Evolutionary conservation across 1,140 invertebrate species (phyloP).

Genomic region (Trachymyrmex septentrionalis): DNA sequence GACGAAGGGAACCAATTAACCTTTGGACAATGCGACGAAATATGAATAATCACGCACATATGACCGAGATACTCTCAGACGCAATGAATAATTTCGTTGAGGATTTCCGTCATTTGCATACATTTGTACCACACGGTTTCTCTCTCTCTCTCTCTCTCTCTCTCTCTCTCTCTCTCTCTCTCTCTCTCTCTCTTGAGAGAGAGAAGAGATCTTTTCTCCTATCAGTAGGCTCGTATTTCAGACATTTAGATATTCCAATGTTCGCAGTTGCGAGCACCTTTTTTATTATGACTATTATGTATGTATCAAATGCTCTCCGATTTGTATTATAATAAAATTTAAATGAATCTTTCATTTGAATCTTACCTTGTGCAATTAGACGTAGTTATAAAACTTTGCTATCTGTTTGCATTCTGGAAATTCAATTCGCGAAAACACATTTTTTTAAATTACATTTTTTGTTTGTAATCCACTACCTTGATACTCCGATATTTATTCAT

Average conservation of each 20-base stretch:
- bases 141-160: slow-evolving; percentile 10
- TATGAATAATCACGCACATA: slow-evolving; percentile 28
- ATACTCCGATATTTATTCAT: background rate
- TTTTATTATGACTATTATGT: background rate
- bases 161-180: slow-evolving; percentile 10
- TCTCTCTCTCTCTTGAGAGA: no score
- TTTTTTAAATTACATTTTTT: background rate
- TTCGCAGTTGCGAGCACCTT: background rate
- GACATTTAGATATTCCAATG: slow-evolving; percentile 1
- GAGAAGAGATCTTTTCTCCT: no score
- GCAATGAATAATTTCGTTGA: slow-evolving; percentile 38
- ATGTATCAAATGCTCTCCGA: no score
- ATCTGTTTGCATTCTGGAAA: background rate
- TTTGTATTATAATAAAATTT: background rate
- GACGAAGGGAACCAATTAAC: slow-evolving; percentile 22
- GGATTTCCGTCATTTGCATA: slow-evolving; percentile 57
- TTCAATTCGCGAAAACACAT: background rate
- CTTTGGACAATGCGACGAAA: slow-evolving; percentile 13
- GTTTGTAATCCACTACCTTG: background rate
- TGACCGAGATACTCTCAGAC: slow-evolving; percentile 21
- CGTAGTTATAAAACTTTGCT: background rate
- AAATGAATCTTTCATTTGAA: background rate
- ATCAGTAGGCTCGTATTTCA: background rate
- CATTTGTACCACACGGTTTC: background rate
- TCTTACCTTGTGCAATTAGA: background rate